Evolutionary conservation across 2,888 invertebrate species (phyloP), one percentile per base, ranked within the genome.

Genomic region (Thyatira batis): DNA sequence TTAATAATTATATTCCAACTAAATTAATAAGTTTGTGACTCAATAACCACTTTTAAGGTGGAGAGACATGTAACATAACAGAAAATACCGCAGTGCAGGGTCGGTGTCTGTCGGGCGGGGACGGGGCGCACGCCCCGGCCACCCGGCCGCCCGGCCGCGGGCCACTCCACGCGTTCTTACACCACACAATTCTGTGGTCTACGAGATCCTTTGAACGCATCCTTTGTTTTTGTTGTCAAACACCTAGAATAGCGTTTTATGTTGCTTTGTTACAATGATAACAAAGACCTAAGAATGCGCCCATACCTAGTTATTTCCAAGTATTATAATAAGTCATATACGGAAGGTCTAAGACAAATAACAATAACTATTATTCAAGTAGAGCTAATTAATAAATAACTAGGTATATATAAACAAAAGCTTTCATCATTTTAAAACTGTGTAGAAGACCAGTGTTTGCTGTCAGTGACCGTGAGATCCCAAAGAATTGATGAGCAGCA

Each of bases 61-160:
- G n/a, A n/a, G n/a, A 54, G 54, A 49, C 71, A 67, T 64, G 63
- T 65, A 53, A 57, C n/a, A n/a, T n/a, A n/a, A n/a, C n/a, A n/a
- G n/a, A n/a, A n/a, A 72, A 68, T 85, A 82, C 74, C 86, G 85
- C 87, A 87, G 78, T 87, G 86, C 87, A 84, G 88, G 39, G 39
- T 17, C 39, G 68, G n/a, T n/a, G n/a, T n/a, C n/a, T n/a, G n/a
- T n/a, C n/a, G n/a, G n/a, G n/a, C n/a, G n/a, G n/a, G n/a, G 74
- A 80, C 80, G 76, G 81, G 76, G 80, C 81, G 81, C 82, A 78
- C 73, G 81, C 76, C 82, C 76, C 57, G 71, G 66, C 64, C 49
- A 25, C 55, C 54, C 49, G 51, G 54, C 57, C 54, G 54, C 33
- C 55, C 57, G 55, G 54, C 33, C 55, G 56, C 59, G 53, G 56